Evolutionary conservation across 2,888 invertebrate genomes (phyloP).

Genomic region (Odontocerum albicorne): DNA sequence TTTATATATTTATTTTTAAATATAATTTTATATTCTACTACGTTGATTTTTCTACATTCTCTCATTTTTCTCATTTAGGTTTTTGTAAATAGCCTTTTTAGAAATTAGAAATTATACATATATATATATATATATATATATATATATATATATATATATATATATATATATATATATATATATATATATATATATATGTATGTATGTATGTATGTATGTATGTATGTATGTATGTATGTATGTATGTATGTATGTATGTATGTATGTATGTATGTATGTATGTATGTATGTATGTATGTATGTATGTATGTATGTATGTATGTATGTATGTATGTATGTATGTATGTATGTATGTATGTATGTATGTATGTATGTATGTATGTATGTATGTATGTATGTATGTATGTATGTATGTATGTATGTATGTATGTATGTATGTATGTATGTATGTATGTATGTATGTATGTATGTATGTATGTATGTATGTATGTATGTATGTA

Average conservation of each 20-base stretch:
- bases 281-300: neutral
- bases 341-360: neutral
- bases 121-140: conserved; percentile 1
- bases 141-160: conserved; percentile 1
- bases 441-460: no score
- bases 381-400: conserved; percentile 2
- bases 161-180: neutral
- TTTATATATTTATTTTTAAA: no score
- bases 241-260: neutral
- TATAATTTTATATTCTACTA: no score
- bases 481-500: no score
- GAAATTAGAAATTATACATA: neutral
- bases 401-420: neutral
- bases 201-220: neutral
- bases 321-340: conserved; percentile 3
- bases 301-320: neutral
- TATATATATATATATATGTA: neutral
- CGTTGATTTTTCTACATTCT: no score
- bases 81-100: no score
- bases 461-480: no score
- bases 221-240: neutral
- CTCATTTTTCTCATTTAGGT: no score
- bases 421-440: no score
- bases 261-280: neutral
- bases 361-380: neutral